A percentile compares a stretch with the other conserved stretches of the same genome.
These are phyloP conservation scores for Sebastes variabilis DNA, from an alignment of 2,797 vertebrate species.

Conservation along the genomic window DNA sequence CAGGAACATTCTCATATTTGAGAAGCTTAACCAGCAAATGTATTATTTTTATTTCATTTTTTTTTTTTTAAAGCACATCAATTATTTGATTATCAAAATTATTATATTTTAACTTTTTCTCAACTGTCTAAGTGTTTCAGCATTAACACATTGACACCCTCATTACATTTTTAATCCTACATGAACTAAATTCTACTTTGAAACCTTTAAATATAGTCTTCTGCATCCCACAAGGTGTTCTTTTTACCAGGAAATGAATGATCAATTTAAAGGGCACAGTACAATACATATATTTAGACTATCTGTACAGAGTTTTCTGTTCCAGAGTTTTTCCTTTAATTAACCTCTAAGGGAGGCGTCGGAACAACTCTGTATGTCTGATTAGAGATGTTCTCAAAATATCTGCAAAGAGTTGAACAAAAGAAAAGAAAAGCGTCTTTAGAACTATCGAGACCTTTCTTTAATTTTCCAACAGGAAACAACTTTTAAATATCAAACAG, in stretches of 20 bases:
- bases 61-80: neutral
- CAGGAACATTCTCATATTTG: neutral
- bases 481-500: conserved; percentile 16
- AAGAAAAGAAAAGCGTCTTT: neutral
- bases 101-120: neutral
- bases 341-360: neutral
- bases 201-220: neutral
- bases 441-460: neutral
- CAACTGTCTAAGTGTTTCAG: neutral
- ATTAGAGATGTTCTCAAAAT: neutral
- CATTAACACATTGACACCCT: too few species aligned
- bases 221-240: neutral
- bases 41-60: neutral
- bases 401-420: neutral
- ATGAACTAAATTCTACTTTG: neutral
- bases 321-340: conserved; percentile 6
- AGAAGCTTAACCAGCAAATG: neutral
- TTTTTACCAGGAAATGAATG: neutral
- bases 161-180: neutral
- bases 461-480: conserved; percentile 4
- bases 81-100: neutral
- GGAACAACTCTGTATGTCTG: neutral
- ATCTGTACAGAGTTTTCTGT: neutral
- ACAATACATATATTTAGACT: neutral
- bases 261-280: neutral